A percentile compares a stretch with the other conserved stretches of the same genome.
Evolutionary conservation across 2,113 vertebrate genomes (phyloP).

Genomic region (Phalacrocorax aristotelis): DNA sequence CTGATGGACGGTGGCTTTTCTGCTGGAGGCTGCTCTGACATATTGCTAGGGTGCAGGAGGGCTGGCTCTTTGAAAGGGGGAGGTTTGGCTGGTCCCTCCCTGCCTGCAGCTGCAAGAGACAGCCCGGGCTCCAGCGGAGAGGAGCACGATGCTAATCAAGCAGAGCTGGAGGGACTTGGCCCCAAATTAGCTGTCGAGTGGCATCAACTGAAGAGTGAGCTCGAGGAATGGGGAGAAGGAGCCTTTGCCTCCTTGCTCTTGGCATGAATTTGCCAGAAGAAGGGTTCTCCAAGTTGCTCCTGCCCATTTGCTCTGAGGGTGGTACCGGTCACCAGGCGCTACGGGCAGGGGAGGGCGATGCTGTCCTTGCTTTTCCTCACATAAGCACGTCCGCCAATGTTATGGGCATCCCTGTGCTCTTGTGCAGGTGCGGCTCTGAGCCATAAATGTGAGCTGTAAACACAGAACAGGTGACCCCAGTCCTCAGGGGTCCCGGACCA

Average conservation of each 20-base stretch:
- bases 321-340: accelerated
- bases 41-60: background rate
- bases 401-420: background rate
- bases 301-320: accelerated
- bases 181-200: background rate
- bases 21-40: background rate
- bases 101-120: background rate
- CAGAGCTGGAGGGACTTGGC: accelerated
- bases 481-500: accelerated
- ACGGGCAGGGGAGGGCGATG: accelerated
- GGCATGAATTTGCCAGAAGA: background rate
- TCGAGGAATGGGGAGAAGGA: background rate
- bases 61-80: background rate
- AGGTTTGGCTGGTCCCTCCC: background rate
- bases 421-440: accelerated
- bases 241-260: background rate
- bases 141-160: background rate
- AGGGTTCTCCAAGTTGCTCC: background rate
- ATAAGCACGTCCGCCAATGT: accelerated
- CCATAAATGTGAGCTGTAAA: background rate
- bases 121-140: accelerated
- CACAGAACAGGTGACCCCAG: accelerated
- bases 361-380: background rate
- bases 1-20: background rate
- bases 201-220: background rate